Conservation (phyloP, 2,797 vertebrate species). For the Brotula barbata region DNA sequence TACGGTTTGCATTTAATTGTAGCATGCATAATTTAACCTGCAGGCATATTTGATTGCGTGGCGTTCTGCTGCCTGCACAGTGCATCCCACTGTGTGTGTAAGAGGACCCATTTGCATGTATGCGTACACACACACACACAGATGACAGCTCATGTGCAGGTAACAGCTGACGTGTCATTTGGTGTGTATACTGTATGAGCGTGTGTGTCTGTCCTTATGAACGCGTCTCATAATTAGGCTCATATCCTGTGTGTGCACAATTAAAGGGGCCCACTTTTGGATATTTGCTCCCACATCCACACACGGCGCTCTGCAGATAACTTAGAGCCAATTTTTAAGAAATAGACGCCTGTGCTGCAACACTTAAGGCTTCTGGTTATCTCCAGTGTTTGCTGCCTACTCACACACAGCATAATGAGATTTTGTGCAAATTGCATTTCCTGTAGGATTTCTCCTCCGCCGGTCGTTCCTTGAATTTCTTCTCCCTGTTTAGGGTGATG, state of each 20-base stretch:
- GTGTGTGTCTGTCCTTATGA: background rate
- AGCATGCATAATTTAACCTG: constrained; percentile 3
- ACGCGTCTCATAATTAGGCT: constrained; percentile 41
- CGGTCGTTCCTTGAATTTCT: background rate
- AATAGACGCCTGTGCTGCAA: constrained; percentile 51
- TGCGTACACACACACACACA: constrained; percentile 10
- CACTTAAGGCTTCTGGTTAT: constrained; percentile 54
- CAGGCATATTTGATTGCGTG: constrained; percentile 13
- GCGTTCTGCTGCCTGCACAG: background rate
- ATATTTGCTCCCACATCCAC: constrained; percentile 32
- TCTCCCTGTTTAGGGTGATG: background rate
- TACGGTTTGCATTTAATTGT: constrained; percentile 19
- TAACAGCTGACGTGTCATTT: too few relatives aligned
- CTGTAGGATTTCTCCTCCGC: constrained; percentile 37
- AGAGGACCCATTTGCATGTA: constrained; percentile 22
- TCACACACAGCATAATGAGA: constrained; percentile 52
- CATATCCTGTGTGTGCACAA: constrained; percentile 31
- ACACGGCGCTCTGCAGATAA: constrained; percentile 48
- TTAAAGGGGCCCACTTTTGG: constrained; percentile 23
- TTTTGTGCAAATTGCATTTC: constrained; percentile 50
- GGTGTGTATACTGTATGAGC: background rate
- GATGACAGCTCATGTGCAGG: background rate
- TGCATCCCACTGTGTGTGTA: constrained; percentile 1
- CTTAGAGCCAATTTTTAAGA: constrained; percentile 54
- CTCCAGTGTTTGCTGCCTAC: constrained; percentile 58